Evolutionary conservation across 1,140 invertebrate genomes (phyloP), one percentile per base, ranked within the genome.

Genomic region (Oreohelix idahoensis): DNA sequence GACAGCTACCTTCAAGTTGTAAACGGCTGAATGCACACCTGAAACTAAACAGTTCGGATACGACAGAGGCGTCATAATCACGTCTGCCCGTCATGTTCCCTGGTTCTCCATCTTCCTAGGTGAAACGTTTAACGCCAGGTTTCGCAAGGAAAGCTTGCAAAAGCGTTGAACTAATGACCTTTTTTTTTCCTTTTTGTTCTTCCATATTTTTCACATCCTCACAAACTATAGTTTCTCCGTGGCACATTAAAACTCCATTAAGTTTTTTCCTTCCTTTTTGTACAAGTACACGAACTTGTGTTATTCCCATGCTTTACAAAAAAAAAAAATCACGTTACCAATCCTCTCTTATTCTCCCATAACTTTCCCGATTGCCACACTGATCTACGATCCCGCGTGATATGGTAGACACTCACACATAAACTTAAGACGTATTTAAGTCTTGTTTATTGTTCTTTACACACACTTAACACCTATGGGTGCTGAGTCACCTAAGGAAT

Each of bases 391-490:
- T 66, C 5, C 63, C 5, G 1, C 63, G 17, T 10, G 63, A 35
- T 13, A 2, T 74, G 36, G 36, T n/a, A n/a, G 42, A 49, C 71
- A 39, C 26, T 42, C 26, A 2, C 38, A 38, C 38, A 39, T 49
- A 74, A 74, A 42, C 38, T 42, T 74, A 26, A 74, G 38, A 49
- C 38, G 11, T 23, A 8, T 5, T 39, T 49, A 74, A 74, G 42
- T 74, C 71, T n/a, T 39, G 38, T 39, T 42, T 39, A 74, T 39
- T 42, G 42, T 49, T 26, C 42, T 49, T 29, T 74, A 23, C 23
- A 39, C 71, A 42, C 38, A 42, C 71, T 74, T 42, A 74, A 74
- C 38, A 66, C 63, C 63, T 42, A 38, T 49, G 71, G 71, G 36
- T 5, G 26, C 38, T n/a, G n/a, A n/a, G n/a, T n/a, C n/a, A n/a